phyloP scores from a whole-genome alignment of 1,140 invertebrate species.

The Oreohelix idahoensis region DNA sequence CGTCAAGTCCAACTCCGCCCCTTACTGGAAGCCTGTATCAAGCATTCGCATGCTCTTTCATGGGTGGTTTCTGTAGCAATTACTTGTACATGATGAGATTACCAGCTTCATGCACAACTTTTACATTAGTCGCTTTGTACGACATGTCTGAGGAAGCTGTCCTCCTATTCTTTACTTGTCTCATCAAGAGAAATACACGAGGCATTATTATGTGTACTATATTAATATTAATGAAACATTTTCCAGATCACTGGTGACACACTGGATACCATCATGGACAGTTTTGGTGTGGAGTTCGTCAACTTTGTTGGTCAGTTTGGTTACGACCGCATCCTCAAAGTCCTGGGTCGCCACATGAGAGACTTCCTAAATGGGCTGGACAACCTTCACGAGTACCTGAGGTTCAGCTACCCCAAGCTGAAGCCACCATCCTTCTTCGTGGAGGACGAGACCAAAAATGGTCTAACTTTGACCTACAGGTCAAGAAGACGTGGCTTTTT shows the following conservation, averaged over 20 bases:
- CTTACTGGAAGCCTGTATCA: too few relatives aligned
- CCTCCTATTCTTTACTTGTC: too few relatives aligned
- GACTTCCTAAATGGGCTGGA: slow-evolving; percentile 96
- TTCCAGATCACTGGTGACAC: slow-evolving; percentile 57
- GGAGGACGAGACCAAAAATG: slow-evolving; percentile 90
- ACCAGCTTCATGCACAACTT: too few relatives aligned
- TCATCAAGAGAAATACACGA: too few relatives aligned
- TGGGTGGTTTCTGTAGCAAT: too few relatives aligned
- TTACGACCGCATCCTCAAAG: slow-evolving; percentile 86
- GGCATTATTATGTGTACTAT: too few relatives aligned
- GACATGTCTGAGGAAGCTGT: too few relatives aligned
- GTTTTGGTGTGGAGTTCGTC: slow-evolving; percentile 71
- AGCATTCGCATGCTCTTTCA: too few relatives aligned
- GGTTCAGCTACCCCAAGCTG: slow-evolving; percentile 92
- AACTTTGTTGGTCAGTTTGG: slow-evolving; percentile 86
- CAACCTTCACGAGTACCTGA: slow-evolving; percentile 92
- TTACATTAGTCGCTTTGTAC: too few relatives aligned
- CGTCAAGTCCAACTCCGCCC: too few relatives aligned
- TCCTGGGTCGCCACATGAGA: slow-evolving; percentile 90
- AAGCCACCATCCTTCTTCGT: slow-evolving; percentile 95
- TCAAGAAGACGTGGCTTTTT: slow-evolving; percentile 93
- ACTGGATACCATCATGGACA: slow-evolving; percentile 64
- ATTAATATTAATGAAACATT: too few relatives aligned
- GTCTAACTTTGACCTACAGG: slow-evolving; percentile 88
- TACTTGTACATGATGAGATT: too few relatives aligned